Evolutionary conservation across 1,140 invertebrate genomes (phyloP).

Genomic region (Conopomorpha cramerella): DNA sequence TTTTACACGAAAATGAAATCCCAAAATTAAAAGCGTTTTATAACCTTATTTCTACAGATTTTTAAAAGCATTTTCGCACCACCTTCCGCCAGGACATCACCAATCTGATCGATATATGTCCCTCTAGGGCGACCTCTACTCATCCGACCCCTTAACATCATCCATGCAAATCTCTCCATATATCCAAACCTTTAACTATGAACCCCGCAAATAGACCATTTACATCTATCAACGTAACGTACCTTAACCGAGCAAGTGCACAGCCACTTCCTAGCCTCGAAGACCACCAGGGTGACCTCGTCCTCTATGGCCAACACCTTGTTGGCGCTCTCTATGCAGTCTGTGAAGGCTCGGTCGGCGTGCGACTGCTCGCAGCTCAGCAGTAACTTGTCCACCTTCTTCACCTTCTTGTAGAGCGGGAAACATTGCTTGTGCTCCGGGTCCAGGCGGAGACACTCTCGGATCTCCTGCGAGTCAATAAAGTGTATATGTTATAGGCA

Average conservation of each 20-base stretch:
- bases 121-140: no score
- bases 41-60: no score
- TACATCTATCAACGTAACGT: background rate
- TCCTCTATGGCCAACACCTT: slow-evolving; percentile 73
- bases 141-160: no score
- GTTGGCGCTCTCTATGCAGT: slow-evolving; percentile 77
- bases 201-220: no score
- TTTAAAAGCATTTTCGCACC: no score
- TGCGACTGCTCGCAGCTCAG: slow-evolving; percentile 72
- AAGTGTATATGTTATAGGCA: no score
- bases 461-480: slow-evolving; percentile 73
- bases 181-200: no score
- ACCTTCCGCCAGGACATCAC: no score
- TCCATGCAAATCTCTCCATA: no score
- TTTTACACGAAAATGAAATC: no score
- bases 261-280: slow-evolving; percentile 73
- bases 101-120: no score
- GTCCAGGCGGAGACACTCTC: slow-evolving; percentile 97
- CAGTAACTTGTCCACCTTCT: slow-evolving; percentile 91
- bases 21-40: no score
- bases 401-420: slow-evolving; percentile 95
- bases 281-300: slow-evolving; percentile 72
- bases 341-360: slow-evolving; percentile 71
- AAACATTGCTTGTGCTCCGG: slow-evolving; percentile 97
- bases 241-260: slow-evolving; percentile 76